phyloP scores from a whole-genome alignment of 2,888 invertebrate genomes.

The Clusia tigrina region DNA sequence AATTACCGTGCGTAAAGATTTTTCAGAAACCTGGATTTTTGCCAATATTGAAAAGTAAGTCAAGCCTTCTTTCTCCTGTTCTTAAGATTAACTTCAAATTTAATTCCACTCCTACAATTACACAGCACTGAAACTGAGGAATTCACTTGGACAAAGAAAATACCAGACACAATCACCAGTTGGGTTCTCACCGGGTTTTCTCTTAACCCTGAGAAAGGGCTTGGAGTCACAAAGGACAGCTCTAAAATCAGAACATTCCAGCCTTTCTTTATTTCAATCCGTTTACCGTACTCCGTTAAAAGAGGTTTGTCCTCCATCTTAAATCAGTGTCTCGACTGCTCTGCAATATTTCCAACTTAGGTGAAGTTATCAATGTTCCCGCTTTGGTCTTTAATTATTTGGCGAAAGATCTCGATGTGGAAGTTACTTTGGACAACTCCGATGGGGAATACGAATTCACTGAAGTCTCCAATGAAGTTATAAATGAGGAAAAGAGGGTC shows the following conservation, averaged over 20 bases:
- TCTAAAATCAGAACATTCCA: constrained; percentile 77
- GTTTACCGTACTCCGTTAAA: constrained; percentile 88
- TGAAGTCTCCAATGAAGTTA: constrained; percentile 84
- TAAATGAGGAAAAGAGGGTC: constrained; percentile 63
- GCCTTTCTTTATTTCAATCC: constrained; percentile 83
- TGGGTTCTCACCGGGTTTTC: constrained; percentile 86
- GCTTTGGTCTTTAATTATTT: constrained; percentile 88
- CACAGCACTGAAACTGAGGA: constrained; percentile 45
- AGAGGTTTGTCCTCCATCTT: constrained; percentile 64
- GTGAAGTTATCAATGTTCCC: constrained; percentile 87
- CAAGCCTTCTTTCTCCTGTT: background rate
- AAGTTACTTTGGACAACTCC: constrained; percentile 82
- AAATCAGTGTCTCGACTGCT: background rate
- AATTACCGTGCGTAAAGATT: constrained; percentile 67
- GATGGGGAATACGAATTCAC: constrained; percentile 84
- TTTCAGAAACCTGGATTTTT: constrained; percentile 77
- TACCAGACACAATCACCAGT: constrained; percentile 83
- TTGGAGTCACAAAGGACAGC: constrained; percentile 75
- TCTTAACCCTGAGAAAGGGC: constrained; percentile 74
- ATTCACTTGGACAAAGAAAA: constrained; percentile 64
- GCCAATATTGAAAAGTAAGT: constrained; percentile 62
- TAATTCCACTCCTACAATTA: too few relatives aligned
- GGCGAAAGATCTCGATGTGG: constrained; percentile 76
- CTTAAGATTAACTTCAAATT: background rate
- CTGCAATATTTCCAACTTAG: constrained; percentile 29